phyloP scores from a whole-genome alignment of 1,140 invertebrate genomes.

The Sinella curviseta region DNA sequence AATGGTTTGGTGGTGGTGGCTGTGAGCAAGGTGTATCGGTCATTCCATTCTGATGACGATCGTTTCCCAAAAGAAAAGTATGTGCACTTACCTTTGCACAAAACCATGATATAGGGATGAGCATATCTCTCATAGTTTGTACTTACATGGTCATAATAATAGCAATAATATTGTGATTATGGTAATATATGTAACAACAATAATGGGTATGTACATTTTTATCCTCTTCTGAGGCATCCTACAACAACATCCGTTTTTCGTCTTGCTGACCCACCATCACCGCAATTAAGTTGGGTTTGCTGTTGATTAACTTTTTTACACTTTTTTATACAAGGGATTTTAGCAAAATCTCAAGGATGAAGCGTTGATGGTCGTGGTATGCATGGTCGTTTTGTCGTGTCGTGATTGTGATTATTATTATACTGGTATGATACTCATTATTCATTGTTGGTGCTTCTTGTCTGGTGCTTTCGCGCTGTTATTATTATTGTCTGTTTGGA shows the following conservation, averaged over 20 bases:
- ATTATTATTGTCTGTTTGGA: no score
- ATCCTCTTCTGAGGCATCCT: not conserved
- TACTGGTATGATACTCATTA: not conserved
- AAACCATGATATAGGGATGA: not conserved
- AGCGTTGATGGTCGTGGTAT: not conserved
- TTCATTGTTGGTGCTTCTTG: not conserved
- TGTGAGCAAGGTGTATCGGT: no score
- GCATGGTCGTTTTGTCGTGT: not conserved
- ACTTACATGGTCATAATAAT: conserved; percentile 19
- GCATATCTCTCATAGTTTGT: conserved; percentile 1
- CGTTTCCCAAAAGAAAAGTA: no score
- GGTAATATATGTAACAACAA: not conserved
- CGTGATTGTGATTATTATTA: not conserved
- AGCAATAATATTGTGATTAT: conserved; percentile 21
- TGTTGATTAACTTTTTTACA: not conserved
- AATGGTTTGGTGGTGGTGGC: no score
- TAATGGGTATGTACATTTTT: not conserved
- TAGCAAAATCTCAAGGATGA: not conserved
- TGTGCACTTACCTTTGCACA: no score
- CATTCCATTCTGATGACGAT: no score
- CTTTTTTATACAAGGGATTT: not conserved
- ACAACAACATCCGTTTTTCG: conserved; percentile 20
- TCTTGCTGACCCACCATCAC: conserved; percentile 8
- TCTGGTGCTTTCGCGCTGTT: no score
- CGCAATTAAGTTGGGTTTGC: conserved; percentile 8